Conservation (phyloP, 1,140 invertebrate species). For the Pollicipes pollicipes region DNA sequence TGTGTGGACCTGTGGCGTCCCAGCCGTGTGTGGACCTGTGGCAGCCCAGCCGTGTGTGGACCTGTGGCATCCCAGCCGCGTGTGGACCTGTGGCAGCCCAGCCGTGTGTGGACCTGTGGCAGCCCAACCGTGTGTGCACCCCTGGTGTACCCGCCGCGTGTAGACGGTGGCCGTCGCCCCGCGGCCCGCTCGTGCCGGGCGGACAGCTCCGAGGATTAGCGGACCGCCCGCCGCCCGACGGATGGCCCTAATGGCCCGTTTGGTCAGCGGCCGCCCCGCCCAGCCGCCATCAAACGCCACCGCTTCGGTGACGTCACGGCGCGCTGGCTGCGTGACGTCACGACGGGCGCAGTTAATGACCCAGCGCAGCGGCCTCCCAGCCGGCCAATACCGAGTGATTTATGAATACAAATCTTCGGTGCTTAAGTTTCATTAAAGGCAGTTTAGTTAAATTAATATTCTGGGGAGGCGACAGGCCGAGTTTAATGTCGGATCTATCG, state of each 20-base stretch:
- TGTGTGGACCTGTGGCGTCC: too few species aligned
- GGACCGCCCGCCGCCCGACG: too few species aligned
- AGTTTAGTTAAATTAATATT: not conserved
- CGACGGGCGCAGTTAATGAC: not conserved
- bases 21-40: too few species aligned
- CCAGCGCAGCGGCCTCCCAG: too few species aligned
- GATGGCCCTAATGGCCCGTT: not conserved
- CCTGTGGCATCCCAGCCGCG: too few species aligned
- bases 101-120: too few species aligned
- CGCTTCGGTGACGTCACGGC: too few species aligned
- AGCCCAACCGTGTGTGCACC: too few species aligned
- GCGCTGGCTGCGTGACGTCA: not conserved
- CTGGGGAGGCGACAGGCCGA: not conserved
- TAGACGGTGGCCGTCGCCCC: too few species aligned
- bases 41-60: too few species aligned
- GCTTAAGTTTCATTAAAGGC: not conserved
- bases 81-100: too few species aligned
- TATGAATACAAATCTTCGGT: conserved; percentile 2
- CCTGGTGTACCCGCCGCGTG: too few species aligned
- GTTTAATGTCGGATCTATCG: not conserved
- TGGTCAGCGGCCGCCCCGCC: not conserved
- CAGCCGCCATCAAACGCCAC: not conserved
- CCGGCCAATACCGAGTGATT: not conserved
- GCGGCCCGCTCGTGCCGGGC: not conserved
- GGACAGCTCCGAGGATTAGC: not conserved